Percentiles rank a stretch among this genome's conserved stretches.
These are phyloP conservation scores for Thecophora atra DNA, from an alignment of 2,888 invertebrate genomes.

Conservation along the genomic window DNA sequence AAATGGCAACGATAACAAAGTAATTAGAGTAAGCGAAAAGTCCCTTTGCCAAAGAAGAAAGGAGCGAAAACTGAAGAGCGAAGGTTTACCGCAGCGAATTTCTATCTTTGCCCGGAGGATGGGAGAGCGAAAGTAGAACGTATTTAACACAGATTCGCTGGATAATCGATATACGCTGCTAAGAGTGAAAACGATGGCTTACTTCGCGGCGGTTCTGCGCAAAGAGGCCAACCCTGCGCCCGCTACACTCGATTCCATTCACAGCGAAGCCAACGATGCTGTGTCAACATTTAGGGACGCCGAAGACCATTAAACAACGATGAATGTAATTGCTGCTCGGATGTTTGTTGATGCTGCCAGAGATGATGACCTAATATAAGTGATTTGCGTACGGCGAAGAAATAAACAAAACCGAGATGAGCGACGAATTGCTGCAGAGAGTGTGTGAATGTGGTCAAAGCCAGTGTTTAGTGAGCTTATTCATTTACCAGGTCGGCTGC, in stretches of 20 bases:
- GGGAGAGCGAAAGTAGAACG: neutral
- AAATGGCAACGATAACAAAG: no score
- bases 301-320: neutral
- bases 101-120: neutral
- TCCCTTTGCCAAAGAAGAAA: no score
- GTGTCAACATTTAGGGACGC: constrained; percentile 13
- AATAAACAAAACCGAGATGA: neutral
- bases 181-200: neutral
- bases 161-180: constrained; percentile 28
- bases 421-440: neutral
- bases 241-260: no score
- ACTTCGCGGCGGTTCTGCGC: neutral
- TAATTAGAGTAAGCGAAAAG: no score
- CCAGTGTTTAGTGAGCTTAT: neutral
- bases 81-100: neutral
- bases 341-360: constrained; percentile 10
- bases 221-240: no score
- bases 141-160: neutral
- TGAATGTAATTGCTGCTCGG: neutral
- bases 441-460: neutral
- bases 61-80: no score
- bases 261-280: constrained; percentile 1
- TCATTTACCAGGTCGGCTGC: constrained; percentile 13
- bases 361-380: neutral
- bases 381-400: neutral